Conservation (phyloP, 1,140 invertebrate species). For the Ruditapes philippinarum region DNA sequence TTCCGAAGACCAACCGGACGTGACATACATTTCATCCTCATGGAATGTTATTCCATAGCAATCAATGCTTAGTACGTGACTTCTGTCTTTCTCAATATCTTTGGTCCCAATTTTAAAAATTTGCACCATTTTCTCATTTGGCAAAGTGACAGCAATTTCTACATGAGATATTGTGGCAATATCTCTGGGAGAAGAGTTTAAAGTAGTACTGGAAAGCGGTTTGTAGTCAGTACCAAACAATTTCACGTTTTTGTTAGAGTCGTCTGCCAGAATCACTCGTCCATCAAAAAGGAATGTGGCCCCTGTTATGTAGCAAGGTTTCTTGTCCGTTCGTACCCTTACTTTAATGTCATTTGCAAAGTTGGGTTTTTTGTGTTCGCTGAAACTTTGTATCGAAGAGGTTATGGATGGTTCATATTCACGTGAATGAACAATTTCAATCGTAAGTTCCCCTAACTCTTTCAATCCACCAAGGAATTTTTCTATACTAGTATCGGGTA, state of each 20-base stretch:
- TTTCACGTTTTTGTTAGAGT: conserved; percentile 48
- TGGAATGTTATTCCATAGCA: conserved; percentile 45
- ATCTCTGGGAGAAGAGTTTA: conserved; percentile 31
- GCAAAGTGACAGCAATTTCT: conserved; percentile 44
- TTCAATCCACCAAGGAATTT: conserved; percentile 18
- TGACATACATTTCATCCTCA: conserved; percentile 28
- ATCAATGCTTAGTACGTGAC: conserved; percentile 34
- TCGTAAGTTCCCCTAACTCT: background rate
- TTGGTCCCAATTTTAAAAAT: conserved; percentile 14
- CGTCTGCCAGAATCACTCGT: conserved; percentile 35
- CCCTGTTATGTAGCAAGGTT: conserved; percentile 44
- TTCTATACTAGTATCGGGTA: conserved; percentile 32
- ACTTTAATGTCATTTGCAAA: conserved; percentile 26
- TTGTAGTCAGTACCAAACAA: conserved; percentile 54
- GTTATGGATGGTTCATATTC: background rate
- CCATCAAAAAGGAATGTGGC: conserved; percentile 48
- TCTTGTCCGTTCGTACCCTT: conserved; percentile 36
- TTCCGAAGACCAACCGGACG: conserved; percentile 53
- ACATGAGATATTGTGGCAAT: conserved; percentile 31
- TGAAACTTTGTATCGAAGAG: background rate
- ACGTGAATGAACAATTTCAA: background rate
- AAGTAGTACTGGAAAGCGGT: background rate
- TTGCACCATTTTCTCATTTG: conserved; percentile 38
- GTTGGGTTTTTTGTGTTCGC: conserved; percentile 20
- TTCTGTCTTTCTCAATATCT: conserved; percentile 1